phyloP scores from a whole-genome alignment of 1,140 invertebrate genomes.

The Nasonia longicornis region DNA sequence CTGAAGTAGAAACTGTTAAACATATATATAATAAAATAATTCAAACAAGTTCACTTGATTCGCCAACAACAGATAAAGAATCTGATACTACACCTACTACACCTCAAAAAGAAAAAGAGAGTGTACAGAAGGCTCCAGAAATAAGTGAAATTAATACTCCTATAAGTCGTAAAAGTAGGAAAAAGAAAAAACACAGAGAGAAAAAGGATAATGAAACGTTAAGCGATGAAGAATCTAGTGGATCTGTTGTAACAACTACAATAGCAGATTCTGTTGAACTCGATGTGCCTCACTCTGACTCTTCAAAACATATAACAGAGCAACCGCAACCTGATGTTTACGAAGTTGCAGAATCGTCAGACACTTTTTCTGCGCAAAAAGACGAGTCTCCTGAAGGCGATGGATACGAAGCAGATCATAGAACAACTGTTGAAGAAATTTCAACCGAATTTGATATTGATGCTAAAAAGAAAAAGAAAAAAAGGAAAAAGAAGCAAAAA shows the following conservation, averaged over 20 bases:
- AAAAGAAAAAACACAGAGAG: conserved; percentile 69
- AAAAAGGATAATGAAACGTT: conserved; percentile 52
- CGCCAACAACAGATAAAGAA: conserved; percentile 49
- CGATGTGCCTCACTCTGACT: conserved; percentile 65
- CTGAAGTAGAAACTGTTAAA: conserved; percentile 53
- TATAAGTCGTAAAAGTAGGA: conserved; percentile 64
- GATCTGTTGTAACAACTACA: conserved; percentile 67
- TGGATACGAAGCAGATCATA: conserved; percentile 73
- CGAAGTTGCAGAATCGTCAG: conserved; percentile 66
- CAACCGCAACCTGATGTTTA: conserved; percentile 69
- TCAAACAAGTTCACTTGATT: conserved; percentile 57
- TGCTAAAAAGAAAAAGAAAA: conserved; percentile 65
- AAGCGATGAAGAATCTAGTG: conserved; percentile 55
- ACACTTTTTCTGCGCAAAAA: conserved; percentile 64
- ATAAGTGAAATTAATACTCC: conserved; percentile 64
- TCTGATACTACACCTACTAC: conserved; percentile 31
- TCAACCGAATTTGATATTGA: conserved; percentile 57
- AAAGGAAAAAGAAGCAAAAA: conserved; percentile 72
- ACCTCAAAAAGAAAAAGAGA: not conserved
- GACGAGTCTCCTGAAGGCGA: conserved; percentile 63
- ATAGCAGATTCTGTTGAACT: conserved; percentile 75
- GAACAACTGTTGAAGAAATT: conserved; percentile 71
- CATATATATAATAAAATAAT: conserved; percentile 55
- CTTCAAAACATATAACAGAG: conserved; percentile 65
- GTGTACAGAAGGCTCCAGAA: conserved; percentile 56